Evolutionary conservation across 2,888 invertebrate species (phyloP).

Genomic region (Spodoptera exigua): DNA sequence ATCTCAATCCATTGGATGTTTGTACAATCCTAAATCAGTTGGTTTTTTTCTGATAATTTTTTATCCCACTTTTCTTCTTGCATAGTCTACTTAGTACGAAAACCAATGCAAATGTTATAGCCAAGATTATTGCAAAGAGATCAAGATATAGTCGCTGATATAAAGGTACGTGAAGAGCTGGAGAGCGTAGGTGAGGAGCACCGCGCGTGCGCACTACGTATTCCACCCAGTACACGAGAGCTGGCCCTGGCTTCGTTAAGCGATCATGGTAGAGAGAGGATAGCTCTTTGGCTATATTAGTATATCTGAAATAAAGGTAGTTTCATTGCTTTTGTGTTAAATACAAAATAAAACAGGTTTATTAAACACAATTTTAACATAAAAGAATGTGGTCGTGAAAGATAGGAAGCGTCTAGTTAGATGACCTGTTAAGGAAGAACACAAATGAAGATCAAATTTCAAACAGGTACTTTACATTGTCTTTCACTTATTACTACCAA

Average conservation of each 20-base stretch:
- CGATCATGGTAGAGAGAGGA: slow-evolving; percentile 74
- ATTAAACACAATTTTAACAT: no score
- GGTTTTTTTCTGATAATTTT: slow-evolving; percentile 28
- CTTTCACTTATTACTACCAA: no score
- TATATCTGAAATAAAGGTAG: slow-evolving; percentile 56
- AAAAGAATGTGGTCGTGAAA: no score
- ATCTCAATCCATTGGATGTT: no score
- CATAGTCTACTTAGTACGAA: slow-evolving; percentile 10
- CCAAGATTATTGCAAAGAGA: slow-evolving; percentile 46
- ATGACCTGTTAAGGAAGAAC: no score
- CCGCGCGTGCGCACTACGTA: slow-evolving; percentile 90
- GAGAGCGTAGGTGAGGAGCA: slow-evolving; percentile 81
- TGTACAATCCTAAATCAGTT: slow-evolving; percentile 27
- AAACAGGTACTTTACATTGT: no score
- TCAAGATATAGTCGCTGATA: slow-evolving; percentile 75
- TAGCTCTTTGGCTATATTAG: slow-evolving; percentile 56
- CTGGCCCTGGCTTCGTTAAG: slow-evolving; percentile 87
- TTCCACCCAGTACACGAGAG: slow-evolving; percentile 92
- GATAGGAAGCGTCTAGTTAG: no score
- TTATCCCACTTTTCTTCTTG: slow-evolving; percentile 15
- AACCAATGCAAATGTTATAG: slow-evolving; percentile 1
- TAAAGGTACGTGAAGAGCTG: slow-evolving; percentile 61
- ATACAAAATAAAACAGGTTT: no score
- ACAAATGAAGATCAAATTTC: no score
- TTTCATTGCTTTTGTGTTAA: no score